phyloP scores from a whole-genome alignment of 2,797 vertebrate genomes.

The Malurus splendens region DNA sequence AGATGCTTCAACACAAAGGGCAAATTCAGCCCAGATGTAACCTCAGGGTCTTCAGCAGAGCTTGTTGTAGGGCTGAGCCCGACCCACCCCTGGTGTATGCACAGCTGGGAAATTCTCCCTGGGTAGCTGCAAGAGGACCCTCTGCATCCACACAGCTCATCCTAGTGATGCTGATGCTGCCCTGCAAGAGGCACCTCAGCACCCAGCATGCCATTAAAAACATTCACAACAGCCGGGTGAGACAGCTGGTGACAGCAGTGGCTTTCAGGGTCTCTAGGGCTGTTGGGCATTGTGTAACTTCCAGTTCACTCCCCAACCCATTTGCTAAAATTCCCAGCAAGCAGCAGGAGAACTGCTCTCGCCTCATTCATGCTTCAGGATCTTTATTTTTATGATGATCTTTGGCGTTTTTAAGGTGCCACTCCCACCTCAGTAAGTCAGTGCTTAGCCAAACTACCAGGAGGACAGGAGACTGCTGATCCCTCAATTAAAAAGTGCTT shows the following conservation, averaged over 20 bases:
- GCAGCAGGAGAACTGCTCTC: background rate
- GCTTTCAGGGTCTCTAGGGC: background rate
- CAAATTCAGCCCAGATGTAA: slow-evolving; percentile 16
- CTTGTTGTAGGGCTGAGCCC: background rate
- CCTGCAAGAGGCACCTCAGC: background rate
- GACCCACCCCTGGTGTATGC: background rate
- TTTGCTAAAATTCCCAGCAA: background rate
- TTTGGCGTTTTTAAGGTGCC: background rate
- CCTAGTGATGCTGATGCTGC: background rate
- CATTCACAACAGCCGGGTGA: accelerated
- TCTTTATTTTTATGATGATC: background rate
- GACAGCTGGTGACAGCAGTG: background rate
- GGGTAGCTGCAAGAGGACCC: background rate
- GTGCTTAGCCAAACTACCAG: background rate
- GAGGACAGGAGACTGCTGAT: background rate
- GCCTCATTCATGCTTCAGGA: background rate
- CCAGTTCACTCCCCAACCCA: background rate
- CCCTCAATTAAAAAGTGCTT: background rate
- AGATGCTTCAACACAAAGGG: background rate
- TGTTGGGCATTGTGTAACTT: background rate
- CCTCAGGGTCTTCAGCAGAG: background rate
- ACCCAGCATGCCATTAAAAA: background rate
- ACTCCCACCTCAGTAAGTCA: background rate
- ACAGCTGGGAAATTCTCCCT: background rate
- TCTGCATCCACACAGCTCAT: background rate